Percentiles rank a stretch among this genome's conserved stretches.
phyloP scores from a whole-genome alignment of 2,888 invertebrate genomes.

The Acleris laterana region DNA sequence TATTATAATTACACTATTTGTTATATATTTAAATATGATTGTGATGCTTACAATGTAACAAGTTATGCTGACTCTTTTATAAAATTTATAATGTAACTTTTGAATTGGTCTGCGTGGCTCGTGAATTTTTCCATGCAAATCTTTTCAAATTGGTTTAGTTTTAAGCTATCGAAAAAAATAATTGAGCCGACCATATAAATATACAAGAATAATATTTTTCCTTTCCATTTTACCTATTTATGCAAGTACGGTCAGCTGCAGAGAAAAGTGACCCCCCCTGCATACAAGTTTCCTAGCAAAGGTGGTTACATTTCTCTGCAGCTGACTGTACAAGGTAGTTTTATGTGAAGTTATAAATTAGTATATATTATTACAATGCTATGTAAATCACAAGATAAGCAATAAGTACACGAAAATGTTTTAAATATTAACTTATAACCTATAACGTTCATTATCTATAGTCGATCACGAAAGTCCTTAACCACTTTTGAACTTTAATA shows the following conservation, averaged over 20 bases:
- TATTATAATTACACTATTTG: neutral
- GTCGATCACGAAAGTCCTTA: too few relatives aligned
- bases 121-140: neutral
- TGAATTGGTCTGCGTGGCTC: neutral
- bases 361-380: conserved; percentile 19
- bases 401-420: neutral
- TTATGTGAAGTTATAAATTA: conserved; percentile 10
- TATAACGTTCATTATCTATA: too few relatives aligned
- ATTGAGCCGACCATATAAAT: neutral
- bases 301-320: too few relatives aligned
- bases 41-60: neutral
- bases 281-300: too few relatives aligned
- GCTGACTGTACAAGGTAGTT: conserved; percentile 27
- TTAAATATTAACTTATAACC: too few relatives aligned
- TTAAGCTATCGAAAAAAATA: neutral
- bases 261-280: too few relatives aligned
- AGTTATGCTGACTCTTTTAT: too few relatives aligned
- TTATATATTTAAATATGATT: neutral
- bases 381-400: conserved; percentile 8
- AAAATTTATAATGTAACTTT: neutral
- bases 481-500: too few relatives aligned
- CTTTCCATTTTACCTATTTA: conserved; percentile 7
- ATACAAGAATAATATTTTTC: conserved; percentile 2
- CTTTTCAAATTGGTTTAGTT: neutral
- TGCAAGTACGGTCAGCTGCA: too few relatives aligned